These are phyloP conservation scores for Brachionus rubens DNA, from an alignment of 1,140 invertebrate species.

Conservation along the genomic window DNA sequence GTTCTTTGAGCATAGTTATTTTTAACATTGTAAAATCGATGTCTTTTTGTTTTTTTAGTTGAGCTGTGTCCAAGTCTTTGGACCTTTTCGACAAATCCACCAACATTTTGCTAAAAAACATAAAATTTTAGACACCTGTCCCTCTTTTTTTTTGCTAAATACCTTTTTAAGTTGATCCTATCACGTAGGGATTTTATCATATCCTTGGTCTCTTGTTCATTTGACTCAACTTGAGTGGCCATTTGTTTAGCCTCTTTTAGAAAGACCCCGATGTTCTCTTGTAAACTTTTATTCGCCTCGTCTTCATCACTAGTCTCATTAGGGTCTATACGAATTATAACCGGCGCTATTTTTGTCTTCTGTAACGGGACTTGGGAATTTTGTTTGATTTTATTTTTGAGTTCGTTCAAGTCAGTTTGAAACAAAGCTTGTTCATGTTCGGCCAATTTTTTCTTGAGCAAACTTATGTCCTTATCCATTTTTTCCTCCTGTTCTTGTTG, in stretches of 20 bases:
- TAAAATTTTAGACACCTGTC: neutral
- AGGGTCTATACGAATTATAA: conserved; percentile 24
- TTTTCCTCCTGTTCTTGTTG: conserved; percentile 10
- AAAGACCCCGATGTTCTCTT: neutral
- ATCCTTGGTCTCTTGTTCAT: conserved; percentile 24
- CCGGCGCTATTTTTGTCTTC: conserved; percentile 16
- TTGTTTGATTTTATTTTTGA: neutral
- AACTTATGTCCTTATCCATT: conserved; percentile 14
- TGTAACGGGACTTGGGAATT: neutral
- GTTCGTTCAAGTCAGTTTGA: neutral
- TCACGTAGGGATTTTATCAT: conserved; percentile 26
- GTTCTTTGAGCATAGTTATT: conserved; percentile 29
- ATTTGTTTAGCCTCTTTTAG: conserved; percentile 17
- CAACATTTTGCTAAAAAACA: conserved; percentile 1
- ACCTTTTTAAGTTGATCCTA: conserved; percentile 18
- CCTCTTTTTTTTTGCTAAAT: neutral
- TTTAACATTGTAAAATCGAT: conserved; percentile 15
- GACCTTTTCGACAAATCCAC: neutral
- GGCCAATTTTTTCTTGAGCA: conserved; percentile 7
- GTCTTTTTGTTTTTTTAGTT: neutral
- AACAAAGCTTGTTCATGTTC: conserved; percentile 3
- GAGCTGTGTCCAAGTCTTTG: neutral
- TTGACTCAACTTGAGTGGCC: neutral
- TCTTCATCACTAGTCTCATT: conserved; percentile 7
- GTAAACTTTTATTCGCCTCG: neutral